Evolutionary conservation across 2,113 vertebrate species (phyloP), one percentile per base, ranked within the genome.

Genomic region (Ranitomeya variabilis): DNA sequence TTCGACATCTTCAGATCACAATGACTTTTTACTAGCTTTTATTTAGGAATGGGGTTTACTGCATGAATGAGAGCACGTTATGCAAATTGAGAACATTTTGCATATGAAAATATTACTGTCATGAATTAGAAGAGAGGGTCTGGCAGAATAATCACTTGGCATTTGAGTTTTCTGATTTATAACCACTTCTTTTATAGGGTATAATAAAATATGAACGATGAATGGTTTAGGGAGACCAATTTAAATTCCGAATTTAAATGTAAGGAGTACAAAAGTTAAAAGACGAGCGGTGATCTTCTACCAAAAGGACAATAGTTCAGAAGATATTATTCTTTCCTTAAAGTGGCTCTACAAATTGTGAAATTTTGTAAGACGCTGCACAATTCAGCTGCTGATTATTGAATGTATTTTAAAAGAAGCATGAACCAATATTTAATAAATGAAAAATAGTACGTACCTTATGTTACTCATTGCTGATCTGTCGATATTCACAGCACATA

Each of bases 181-280:
- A 23, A 19, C 67, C 69, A 26, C 80, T 76, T 64, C 57, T 57
- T 81, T 83, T 83, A 62, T 52, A 88, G 67, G 55, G 80, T 57
- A 76, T 77, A 55, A 83, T 83, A 83, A 88, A 83, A 83, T 83
- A 81, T 83, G 54, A 83, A 83, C 82, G 69, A 88, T 88, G 31
- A 14, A 74, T 87, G 67, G 64, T 71, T 71, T 87, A 57, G 52
- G 64, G 18, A 69, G 64, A 57, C 13, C 18, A 59, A 66, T 80
- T 80, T 57, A 55, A 69, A 80, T 87, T 87, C 62, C 86, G 71
- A 80, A 67, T 69, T 67, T 12, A 69, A 73, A 87, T 62, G 64
- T 1, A 83, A 74, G 54, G 7, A 64, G 80, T 16, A 74, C 26
- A 74, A 71, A 74, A 45, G 23, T 31, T 79, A 82, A 81, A 87